Base-by-base conservation (phyloP, 2,888 invertebrate genomes). In the Andrena minutula region DNA sequence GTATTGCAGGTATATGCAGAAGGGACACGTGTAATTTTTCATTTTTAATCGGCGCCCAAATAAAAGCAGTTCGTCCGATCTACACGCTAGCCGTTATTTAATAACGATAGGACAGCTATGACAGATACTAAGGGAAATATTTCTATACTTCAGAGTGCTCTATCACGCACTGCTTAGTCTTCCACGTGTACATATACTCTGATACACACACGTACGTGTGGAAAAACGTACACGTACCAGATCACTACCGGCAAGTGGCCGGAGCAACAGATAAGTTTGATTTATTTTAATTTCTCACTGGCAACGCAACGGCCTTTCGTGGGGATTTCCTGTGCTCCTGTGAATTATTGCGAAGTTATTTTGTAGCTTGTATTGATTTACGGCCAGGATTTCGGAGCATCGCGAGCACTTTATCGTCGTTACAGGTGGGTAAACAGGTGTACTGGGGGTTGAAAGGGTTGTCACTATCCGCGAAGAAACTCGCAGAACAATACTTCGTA, bases 241-340 rank as follows among this genome's bases (percentile, higher is more conserved):
- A 92, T 92, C 92, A 90, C 88, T 87, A 90, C 88, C 89, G 90
- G 91, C 88, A 89, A 90, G 90, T 90, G 89, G 87, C 80, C 83
- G 84, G 90, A 89, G 89, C 89, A 90, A 90, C 90, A 92, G 93
- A 93, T 93, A 93, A 93, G 90, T 92, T 89, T 92, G 93, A 93
- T 93, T 93, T 93, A 93, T 93, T 91, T 92, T 91, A 92, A 92
- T 93, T 92, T 92, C 90, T 89, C 90, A 86, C 79, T 82, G 78
- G 85, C 79, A 86, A 77, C 86, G 74, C 84, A 81, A 75, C 82
- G 71, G 76, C 78, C 78, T 75, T 86, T 83, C 79, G 82, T 64
- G 82, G 80, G 80, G 84, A 83, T 79, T 84, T 80, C 65, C 82
- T 64, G 74, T 23, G 78, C 79, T 30, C 73, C 77, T 69, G 85